These are phyloP conservation scores for Molossus molossus DNA, from an alignment of 2,797 vertebrate species.

Conservation along the genomic window DNA sequence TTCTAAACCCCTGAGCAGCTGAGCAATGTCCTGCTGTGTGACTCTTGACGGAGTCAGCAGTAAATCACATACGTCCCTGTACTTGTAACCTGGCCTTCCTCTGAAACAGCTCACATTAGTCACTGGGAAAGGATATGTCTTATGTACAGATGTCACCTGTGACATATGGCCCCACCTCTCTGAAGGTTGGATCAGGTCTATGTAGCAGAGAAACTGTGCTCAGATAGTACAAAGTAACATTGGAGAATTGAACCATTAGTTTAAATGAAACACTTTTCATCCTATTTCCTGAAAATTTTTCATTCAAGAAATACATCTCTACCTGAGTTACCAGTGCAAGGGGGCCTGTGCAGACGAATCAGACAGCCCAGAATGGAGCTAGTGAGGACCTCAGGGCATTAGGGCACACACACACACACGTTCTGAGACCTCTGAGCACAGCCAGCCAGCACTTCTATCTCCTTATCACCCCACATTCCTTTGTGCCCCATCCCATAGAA, in stretches of 20 bases:
- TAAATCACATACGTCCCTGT: fast-evolving
- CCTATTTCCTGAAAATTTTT: background rate
- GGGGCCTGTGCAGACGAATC: background rate
- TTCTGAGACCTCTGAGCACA: background rate
- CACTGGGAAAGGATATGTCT: background rate
- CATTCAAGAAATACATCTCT: background rate
- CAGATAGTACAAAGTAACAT: fast-evolving
- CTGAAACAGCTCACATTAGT: background rate
- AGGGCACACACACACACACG: background rate
- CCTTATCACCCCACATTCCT: background rate
- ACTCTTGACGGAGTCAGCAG: conserved; percentile 39
- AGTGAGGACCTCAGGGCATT: background rate
- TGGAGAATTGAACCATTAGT: background rate
- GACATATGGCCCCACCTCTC: background rate
- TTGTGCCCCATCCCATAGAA: background rate
- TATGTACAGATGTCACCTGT: fast-evolving
- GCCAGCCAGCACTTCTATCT: background rate
- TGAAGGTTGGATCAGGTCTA: background rate
- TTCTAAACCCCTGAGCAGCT: background rate
- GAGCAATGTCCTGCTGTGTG: background rate
- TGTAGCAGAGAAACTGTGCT: background rate
- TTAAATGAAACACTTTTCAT: background rate
- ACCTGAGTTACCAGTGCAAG: background rate
- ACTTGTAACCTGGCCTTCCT: background rate
- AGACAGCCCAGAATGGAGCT: background rate